Base-by-base conservation (phyloP, 1,140 invertebrate species). In the Pseudomyrmex gracilis region DNA sequence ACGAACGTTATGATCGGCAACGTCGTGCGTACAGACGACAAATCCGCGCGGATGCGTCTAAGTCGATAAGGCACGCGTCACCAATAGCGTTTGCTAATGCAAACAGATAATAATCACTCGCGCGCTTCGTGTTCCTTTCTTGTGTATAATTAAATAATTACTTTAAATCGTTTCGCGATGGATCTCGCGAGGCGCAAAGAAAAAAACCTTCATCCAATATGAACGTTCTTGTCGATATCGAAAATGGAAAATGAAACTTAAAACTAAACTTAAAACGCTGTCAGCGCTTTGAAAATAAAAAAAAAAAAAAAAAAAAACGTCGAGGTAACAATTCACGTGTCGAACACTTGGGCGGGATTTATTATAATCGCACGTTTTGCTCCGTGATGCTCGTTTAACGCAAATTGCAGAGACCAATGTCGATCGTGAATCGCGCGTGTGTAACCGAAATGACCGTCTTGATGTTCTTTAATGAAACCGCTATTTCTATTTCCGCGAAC, bases 91-190 rank as follows among this genome's bases (percentile, higher is more conserved):
- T 73, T 49, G 34, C 9, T 63, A 77, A 67, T 70, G 51, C 34
- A 47, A 45, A 74, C 10, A 70, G 63, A 87, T 84, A 86, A 71
- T 73, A 63, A 34, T 22, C 10, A 17, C 61, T 51, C 15, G 71
- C 57, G 51, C 15, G 15, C 43, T n/a, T 5, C 5, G 34, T 34
- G 34, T 22, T 58, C 34, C 10, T 24, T 84, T n/a, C 49, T 86
- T 20, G 34, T 17, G 47, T 73, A 55, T 13, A 87, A 87, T 80
- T 84, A 53, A 47, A 63, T 78, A 77, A 84, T 84, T 49, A 63
- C 63, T 53, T 34, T 5, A 20, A 57, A 82, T 82, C 68, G 24
- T 73, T 74, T 67, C 34, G 4, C 5, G 78, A 83, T 73, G 71
- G 57, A 66, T 10, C 22, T 45, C 13, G 45, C 76, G 60, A 34